Evolutionary conservation across 2,113 vertebrate species (phyloP), one percentile per base, ranked within the genome.

Genomic region (Machaerirhynchus nigripectus): DNA sequence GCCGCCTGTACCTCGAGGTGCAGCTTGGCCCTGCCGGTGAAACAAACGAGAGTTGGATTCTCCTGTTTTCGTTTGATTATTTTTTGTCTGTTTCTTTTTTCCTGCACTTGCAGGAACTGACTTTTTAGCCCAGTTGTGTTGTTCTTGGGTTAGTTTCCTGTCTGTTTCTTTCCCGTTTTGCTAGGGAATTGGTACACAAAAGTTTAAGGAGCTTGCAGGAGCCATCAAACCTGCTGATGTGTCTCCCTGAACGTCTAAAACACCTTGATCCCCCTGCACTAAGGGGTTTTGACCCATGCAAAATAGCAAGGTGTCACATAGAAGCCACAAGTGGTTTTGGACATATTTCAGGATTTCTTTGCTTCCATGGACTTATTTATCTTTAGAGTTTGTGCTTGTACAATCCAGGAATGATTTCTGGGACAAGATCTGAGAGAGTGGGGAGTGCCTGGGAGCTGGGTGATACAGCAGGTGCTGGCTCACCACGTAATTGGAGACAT

Each of bases 161-260:
- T 57, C 70, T 47, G 7, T 50, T 39, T 59, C 11, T 65, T 79
- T 77, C 27, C 27, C 20, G 2, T 28, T 42, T 69, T 30, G 19
- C 15, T 26, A 18, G 30, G 61, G 0, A 2, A 3, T 53, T 47
- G 30, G 11, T 22, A 57, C 26, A 52, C 6, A 3, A 19, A 61
- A 61, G 9, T 35, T 61, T 21, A 23, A 39, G 24, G 33, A 75
- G 60, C 23, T 74, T 60, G 15, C 1, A 4, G 59, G 76, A 73
- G 2, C 46, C 0, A 0, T n/a, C 5, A 12, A 5, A 13, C 24
- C 35, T 30, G 6, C 24, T 30, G 23, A 3, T n/a, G 3, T 33
- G 21, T 9, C 13, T 42, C 47, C 39, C 33, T 70, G 4, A 12
- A 4, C 17, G n/a, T n/a, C 35, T 40, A 6, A 14, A 47, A 1